Percentiles rank a stretch among this genome's conserved stretches.
Evolutionary conservation across 2,113 vertebrate species (phyloP).

Genomic region (Apteryx mantelli): DNA sequence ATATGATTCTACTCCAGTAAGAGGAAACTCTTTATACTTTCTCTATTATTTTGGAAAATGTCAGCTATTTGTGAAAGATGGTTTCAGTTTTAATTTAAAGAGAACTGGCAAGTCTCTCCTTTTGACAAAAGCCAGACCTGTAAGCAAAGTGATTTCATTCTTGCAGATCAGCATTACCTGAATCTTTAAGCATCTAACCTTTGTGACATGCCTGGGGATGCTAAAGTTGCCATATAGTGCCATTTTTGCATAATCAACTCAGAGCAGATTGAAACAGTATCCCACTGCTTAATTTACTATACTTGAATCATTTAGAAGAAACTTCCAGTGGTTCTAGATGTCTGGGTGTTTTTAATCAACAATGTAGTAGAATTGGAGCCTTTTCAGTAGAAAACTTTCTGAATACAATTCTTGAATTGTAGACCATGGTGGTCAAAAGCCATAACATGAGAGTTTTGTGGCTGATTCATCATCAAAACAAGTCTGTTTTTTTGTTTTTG

Average conservation of each 20-base stretch:
- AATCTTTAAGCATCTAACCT: neutral
- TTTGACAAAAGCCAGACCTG: neutral
- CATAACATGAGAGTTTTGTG: neutral
- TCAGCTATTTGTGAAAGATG: neutral
- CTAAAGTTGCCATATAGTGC: constrained; percentile 4
- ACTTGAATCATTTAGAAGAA: constrained; percentile 44
- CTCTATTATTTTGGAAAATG: neutral
- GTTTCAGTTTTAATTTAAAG: constrained; percentile 4
- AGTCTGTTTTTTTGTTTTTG: neutral
- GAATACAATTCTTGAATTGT: neutral
- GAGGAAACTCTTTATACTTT: neutral
- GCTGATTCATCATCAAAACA: neutral
- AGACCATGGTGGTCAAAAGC: neutral
- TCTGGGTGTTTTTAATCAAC: constrained; percentile 5
- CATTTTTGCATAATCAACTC: neutral
- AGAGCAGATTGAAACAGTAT: constrained; percentile 1
- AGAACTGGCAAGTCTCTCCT: neutral
- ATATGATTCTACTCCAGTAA: neutral
- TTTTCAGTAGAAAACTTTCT: neutral
- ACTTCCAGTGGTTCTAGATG: neutral
- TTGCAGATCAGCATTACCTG: neutral
- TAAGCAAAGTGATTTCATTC: neutral
- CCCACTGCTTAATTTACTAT: constrained; percentile 28
- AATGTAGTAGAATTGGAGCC: neutral
- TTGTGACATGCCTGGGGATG: neutral